Conservation (phyloP, 2,113 vertebrate species). For the Atherinomorus stipes region DNA sequence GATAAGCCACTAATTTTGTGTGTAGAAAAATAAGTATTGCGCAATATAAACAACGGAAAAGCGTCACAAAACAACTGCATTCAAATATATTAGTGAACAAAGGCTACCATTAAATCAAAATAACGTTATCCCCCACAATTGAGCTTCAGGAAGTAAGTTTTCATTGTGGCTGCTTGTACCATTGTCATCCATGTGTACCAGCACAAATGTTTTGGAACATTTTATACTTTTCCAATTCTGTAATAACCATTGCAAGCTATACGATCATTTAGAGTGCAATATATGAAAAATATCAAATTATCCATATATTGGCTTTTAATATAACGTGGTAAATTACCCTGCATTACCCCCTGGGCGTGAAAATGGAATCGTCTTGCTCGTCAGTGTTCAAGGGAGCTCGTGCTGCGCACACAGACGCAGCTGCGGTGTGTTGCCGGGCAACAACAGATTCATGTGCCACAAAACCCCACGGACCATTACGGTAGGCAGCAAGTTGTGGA, state of each 20-base stretch:
- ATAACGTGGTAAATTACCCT: background rate
- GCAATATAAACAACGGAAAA: background rate
- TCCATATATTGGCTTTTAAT: fast-evolving
- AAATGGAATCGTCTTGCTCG: conserved; percentile 42
- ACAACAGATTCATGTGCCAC: conserved; percentile 26
- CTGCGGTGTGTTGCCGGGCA: conserved; percentile 64
- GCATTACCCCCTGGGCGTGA: background rate
- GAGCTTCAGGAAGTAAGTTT: conserved; percentile 73
- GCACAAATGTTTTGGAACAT: background rate
- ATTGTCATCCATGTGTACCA: conserved; percentile 15
- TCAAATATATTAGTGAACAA: conserved; percentile 13
- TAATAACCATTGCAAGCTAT: fast-evolving
- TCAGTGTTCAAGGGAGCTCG: conserved; percentile 24
- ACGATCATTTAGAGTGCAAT: fast-evolving
- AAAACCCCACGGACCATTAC: background rate
- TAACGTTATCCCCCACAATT: conserved; percentile 56
- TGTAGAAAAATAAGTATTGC: background rate
- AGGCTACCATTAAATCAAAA: conserved; percentile 59
- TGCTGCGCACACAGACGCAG: conserved; percentile 47
- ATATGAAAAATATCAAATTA: background rate
- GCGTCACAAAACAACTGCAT: background rate
- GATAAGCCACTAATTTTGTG: background rate
- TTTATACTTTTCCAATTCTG: fast-evolving
- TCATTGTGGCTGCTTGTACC: conserved; percentile 59
- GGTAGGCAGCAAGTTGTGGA: conserved; percentile 21